Evolutionary conservation across 2,797 vertebrate species (phyloP).

Genomic region (Simalia tracyae): DNA sequence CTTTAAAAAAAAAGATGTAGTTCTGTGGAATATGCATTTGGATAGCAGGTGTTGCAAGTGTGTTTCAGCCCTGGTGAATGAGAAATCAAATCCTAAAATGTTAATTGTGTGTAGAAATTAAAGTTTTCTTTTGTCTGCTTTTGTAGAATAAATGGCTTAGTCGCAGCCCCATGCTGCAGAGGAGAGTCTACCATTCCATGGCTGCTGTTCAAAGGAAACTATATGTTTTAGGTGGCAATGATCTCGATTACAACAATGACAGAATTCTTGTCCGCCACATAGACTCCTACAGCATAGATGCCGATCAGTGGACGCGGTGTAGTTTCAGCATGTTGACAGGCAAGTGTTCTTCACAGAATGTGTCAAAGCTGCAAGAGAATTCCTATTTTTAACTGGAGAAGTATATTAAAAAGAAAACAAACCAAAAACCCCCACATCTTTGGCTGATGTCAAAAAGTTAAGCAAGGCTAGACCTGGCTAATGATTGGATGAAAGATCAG

Average conservation of each 20-base stretch:
- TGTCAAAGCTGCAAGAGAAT: background rate
- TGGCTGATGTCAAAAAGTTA: background rate
- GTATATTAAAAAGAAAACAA: background rate
- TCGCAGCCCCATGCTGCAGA: conserved; percentile 93
- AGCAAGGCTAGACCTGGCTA: background rate
- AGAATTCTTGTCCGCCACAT: conserved; percentile 94
- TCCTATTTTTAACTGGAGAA: background rate
- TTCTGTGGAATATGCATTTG: background rate
- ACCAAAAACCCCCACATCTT: background rate
- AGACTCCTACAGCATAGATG: conserved; percentile 90
- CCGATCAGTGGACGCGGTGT: conserved; percentile 95
- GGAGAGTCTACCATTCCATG: conserved; percentile 96
- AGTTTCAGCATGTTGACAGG: conserved; percentile 92
- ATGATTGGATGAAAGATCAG: background rate
- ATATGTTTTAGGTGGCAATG: conserved; percentile 93
- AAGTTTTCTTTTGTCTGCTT: conserved; percentile 35
- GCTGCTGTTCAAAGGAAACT: conserved; percentile 89
- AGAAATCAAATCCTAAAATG: background rate
- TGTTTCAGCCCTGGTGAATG: background rate
- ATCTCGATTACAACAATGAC: conserved; percentile 96
- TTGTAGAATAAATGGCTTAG: conserved; percentile 90
- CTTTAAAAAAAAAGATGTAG: background rate
- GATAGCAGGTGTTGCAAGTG: background rate
- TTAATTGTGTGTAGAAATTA: background rate
- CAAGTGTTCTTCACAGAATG: conserved; percentile 53